A percentile compares a stretch with the other conserved stretches of the same genome.
Evolutionary conservation across 2,797 vertebrate genomes (phyloP).

Genomic region (Columba guinea): DNA sequence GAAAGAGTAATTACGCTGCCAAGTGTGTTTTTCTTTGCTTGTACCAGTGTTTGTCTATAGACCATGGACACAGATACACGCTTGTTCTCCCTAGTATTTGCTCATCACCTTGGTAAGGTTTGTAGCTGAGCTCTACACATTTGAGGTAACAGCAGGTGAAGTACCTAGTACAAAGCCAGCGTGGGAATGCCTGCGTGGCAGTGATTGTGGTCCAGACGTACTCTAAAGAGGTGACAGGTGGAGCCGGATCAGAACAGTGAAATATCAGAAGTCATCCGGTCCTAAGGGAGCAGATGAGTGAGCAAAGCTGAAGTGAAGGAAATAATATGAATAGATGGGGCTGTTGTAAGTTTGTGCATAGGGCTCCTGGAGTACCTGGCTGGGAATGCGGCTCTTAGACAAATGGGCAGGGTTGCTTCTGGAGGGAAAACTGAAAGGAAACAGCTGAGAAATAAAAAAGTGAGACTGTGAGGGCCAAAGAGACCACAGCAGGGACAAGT

Average conservation of each 20-base stretch:
- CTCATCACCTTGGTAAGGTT: neutral
- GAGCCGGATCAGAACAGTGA: neutral
- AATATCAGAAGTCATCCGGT: neutral
- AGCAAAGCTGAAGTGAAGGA: neutral
- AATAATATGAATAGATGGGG: neutral
- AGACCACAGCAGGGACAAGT: neutral
- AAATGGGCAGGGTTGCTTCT: accelerated
- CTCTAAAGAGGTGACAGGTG: neutral
- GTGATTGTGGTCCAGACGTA: neutral
- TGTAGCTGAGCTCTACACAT: neutral
- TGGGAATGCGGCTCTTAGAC: neutral
- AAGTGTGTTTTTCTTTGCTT: neutral
- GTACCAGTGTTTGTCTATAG: neutral
- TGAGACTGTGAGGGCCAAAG: neutral
- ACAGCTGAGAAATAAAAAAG: neutral
- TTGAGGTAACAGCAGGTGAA: neutral
- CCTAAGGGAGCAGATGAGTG: neutral
- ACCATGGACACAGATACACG: neutral
- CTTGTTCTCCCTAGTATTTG: neutral
- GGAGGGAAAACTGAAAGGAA: neutral
- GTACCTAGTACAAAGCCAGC: neutral
- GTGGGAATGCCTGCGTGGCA: neutral
- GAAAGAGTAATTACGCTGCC: neutral
- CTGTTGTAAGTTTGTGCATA: neutral
- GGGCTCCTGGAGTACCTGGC: neutral